Evolutionary conservation across 1,140 invertebrate species (phyloP), one percentile per base, ranked within the genome.

Genomic region (Neotoxoptera formosana): DNA sequence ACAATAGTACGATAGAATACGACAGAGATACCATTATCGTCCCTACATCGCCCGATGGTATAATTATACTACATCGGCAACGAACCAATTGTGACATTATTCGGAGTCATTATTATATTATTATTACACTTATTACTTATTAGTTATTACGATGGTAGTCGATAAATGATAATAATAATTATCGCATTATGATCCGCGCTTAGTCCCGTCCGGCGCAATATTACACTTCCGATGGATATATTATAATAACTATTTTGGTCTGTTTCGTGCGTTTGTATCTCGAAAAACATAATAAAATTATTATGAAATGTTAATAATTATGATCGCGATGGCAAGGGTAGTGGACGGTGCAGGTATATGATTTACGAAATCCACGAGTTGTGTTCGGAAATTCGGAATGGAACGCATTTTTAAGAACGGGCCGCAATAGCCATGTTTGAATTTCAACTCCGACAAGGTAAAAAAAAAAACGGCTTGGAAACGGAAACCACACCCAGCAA

Each of bases 401-500:
- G 20, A 81, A 83, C 34, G 20, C 1, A 23, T 36, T 34, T 83
- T 36, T 23, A 83, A 36, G 76, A 83, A 36, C 2, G 76, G 17
- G 76, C 7, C 8, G 36, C 7, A 83, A 45, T 45, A 84, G 36
- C 21, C 9, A 45, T 41, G 41, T 84, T 84, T 76, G 30, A 41
- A 4, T 41, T 41, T 25, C 36, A 84, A 84, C 41, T 25, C 36
- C 30, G 36, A 83, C 34, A 36, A 83, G 76, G 76, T 83, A n/a
- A 83, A 83, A 36, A 81, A 36, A 76, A 34, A 9, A 90, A 60
- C 21, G 7, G 21, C 56, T 23, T 67, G 20, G 47, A 91, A 91
- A 91, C 60, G 60, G 90, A 76, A 92, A 92, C 91, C 91, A 92
- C 91, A 83, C 91, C 91, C 67, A 48, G 34, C 91, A 83, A 91